A percentile compares a stretch with the other conserved stretches of the same genome.
phyloP scores from a whole-genome alignment of 1,140 invertebrate species.

The Drosophila obscura region DNA sequence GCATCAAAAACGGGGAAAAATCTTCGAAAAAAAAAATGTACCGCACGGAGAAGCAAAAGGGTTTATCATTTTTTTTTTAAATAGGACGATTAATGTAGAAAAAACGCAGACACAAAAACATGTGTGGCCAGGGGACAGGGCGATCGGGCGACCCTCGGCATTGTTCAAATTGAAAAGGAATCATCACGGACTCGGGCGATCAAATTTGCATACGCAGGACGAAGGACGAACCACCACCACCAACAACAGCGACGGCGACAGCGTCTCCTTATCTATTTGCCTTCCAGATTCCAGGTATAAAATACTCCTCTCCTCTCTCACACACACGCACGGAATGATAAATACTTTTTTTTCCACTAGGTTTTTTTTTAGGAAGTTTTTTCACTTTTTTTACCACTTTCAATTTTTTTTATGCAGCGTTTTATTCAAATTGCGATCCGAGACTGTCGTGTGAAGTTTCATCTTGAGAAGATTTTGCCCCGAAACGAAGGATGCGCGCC shows the following conservation, averaged over 20 bases:
- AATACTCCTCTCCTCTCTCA: constrained; percentile 25
- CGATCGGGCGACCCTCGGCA: constrained; percentile 61
- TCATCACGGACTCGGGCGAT: constrained; percentile 62
- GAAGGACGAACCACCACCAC: constrained; percentile 66
- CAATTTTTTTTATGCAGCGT: constrained; percentile 64
- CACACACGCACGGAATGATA: constrained; percentile 68
- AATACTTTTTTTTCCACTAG: constrained; percentile 70
- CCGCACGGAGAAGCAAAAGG: constrained; percentile 52
- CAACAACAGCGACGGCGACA: constrained; percentile 31
- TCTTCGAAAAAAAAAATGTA: constrained; percentile 53
- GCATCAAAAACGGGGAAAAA: constrained; percentile 74
- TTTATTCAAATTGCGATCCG: constrained; percentile 75
- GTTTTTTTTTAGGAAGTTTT: constrained; percentile 69
- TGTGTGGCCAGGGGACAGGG: constrained; percentile 72
- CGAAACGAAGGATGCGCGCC: constrained; percentile 48
- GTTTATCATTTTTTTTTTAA: constrained; percentile 78
- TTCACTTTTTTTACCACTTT: constrained; percentile 82
- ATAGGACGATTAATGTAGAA: constrained; percentile 75
- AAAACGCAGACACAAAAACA: constrained; percentile 72
- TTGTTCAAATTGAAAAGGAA: constrained; percentile 78
- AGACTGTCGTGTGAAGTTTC: constrained; percentile 69
- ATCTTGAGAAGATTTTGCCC: constrained; percentile 56
- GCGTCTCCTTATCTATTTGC: constrained; percentile 72
- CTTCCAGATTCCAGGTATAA: constrained; percentile 62
- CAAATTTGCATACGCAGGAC: constrained; percentile 75